Evolutionary conservation across 2,888 invertebrate genomes (phyloP), one percentile per base, ranked within the genome.

Genomic region (Archips crataeganus): DNA sequence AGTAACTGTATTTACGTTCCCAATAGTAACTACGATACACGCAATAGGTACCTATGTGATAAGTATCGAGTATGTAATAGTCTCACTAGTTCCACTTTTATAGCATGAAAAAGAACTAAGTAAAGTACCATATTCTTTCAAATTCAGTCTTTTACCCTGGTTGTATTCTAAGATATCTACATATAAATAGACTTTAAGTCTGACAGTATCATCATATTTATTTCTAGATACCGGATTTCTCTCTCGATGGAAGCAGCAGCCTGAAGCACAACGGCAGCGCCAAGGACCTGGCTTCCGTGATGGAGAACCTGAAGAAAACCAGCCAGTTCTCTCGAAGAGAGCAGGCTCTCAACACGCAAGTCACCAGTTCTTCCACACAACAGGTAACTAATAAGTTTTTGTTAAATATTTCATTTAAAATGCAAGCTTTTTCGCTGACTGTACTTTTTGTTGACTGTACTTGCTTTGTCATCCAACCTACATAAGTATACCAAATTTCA

Each of bases 291-390:
- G 95, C 96, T 80, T 95, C 96, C 85, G 95, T 96, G 85, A 96
- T 97, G 95, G 97, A 97, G 91, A 96, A 96, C 90, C 95, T 97
- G 81, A 96, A 96, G 86, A 97, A 96, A 87, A 96, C 96, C 88
- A 96, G 95, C 85, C 87, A 90, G 74, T 86, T 89, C 77, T 89
- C 90, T 75, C 90, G 91, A 68, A 94, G 93, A 84, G 94, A 92
- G 79, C 94, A 94, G 80, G 85, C 88, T 61, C 86, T 93, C 13
- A 93, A 93, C 79, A 91, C 93, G 10, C 95, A 95, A 85, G 95
- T 95, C 84, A 95, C 95, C 77, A 92, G 94, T 79, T 95, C 90
- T 70, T 91, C 94, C 39, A 84, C 93, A 77, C 95, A 95, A 82
- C 95, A 96, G 93, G 96, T 95, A 84, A 36, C 32, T 13, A 15